Base-by-base conservation (phyloP, 2,888 invertebrate species). In the Melieria crassipennis region DNA sequence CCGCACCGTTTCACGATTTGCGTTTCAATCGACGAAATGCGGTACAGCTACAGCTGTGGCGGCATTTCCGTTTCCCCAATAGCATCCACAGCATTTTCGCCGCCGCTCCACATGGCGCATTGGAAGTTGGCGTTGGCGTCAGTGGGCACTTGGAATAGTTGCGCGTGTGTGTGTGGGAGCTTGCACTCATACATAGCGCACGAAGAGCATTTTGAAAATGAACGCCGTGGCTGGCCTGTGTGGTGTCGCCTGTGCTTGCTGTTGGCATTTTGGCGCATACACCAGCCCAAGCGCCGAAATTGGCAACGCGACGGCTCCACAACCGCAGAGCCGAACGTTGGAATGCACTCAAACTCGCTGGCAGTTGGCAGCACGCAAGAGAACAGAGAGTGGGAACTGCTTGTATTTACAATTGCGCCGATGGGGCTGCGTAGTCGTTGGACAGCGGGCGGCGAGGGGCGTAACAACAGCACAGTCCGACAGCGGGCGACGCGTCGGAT, bases 1-100 rank as follows among this genome's bases (percentile, higher is more conserved):
- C 60, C 46, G 16, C 50, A 58, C 5, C 52, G 48, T 65, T 60
- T 55, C 45, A 73, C 70, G 52, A 46, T 43, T 5, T 9, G 30
- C 55, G 43, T 67, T 67, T 63, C 64, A 48, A 13, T 57, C 52
- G 16, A 4, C 50, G 7, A 11, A 50, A 11, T 45, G 50, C 56
- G 42, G 47, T n/a, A 47, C 47, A 46, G 30, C 61, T 65, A 43
- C 63, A 56, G 64, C 62, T 71, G 55, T 52, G 65, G 69, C 65
- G 69, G 46, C 48, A 73, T 73, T 73, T 77, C 73, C 73, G 75
- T 76, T 76, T 76, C 73, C 73, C 55, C 48, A 30, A 30, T 30
- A 30, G 30, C 30, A 30, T 30, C 30, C 30, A 30, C 30, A 30
- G 30, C 30, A 30, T 30, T 30, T 30, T 30, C 30, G 30, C 30